Evolutionary conservation across 2,888 invertebrate species (phyloP).

Genomic region (Callimorpha dominula): DNA sequence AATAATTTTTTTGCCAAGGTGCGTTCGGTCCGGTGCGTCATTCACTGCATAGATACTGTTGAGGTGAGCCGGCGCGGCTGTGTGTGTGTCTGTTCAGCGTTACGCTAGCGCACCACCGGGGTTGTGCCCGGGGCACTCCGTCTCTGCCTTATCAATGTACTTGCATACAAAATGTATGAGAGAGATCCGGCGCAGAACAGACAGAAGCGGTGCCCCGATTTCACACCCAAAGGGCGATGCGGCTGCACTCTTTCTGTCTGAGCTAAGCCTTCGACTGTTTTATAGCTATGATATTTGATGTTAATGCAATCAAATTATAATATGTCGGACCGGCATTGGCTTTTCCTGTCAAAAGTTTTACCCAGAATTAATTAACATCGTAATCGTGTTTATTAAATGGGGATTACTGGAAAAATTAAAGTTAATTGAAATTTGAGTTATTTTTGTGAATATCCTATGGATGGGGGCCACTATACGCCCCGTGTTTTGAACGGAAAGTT

Average conservation of each 20-base stretch:
- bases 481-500: too few relatives aligned
- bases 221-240: not conserved
- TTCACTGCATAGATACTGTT: too few relatives aligned
- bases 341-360: not conserved
- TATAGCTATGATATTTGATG: not conserved
- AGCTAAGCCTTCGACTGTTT: not conserved
- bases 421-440: too few relatives aligned
- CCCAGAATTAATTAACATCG: not conserved
- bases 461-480: too few relatives aligned
- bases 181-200: too few relatives aligned
- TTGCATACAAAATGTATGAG: not conserved
- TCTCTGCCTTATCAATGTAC: not conserved
- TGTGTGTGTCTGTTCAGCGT: too few relatives aligned
- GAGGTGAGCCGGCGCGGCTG: too few relatives aligned
- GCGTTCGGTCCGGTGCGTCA: too few relatives aligned
- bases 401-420: too few relatives aligned
- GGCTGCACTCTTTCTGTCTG: not conserved
- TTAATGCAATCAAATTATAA: not conserved
- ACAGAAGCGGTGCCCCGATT: too few relatives aligned
- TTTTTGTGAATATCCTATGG: too few relatives aligned
- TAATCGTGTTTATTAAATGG: not conserved
- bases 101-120: not conserved
- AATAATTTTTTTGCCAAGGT: too few relatives aligned
- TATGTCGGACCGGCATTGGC: not conserved
- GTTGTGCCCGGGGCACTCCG: not conserved